Percentiles rank a stretch among this genome's conserved stretches.
Conservation (phyloP, 2,888 invertebrate species). For the Bedellia somnulentella region DNA sequence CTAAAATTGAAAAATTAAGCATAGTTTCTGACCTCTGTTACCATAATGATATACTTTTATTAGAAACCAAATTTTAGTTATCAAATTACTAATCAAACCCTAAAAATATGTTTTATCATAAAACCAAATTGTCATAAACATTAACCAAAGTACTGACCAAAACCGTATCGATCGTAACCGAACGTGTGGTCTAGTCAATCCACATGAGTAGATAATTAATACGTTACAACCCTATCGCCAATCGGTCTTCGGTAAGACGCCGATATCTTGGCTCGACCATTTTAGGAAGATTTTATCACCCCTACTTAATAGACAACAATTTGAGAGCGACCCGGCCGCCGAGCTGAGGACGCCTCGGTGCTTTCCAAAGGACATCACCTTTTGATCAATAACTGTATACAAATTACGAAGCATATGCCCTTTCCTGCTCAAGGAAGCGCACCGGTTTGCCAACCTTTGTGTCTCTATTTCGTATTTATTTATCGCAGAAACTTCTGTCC, state of each 20-base stretch:
- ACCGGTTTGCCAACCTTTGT: conserved; percentile 39
- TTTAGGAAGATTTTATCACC: conserved; percentile 49
- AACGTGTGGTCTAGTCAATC: conserved; percentile 5
- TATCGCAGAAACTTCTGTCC: conserved; percentile 10
- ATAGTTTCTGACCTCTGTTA: no score
- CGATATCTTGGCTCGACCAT: conserved; percentile 19
- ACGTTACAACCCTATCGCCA: conserved; percentile 27
- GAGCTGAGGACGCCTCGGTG: conserved; percentile 40
- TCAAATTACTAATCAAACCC: no score
- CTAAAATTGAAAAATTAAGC: no score
- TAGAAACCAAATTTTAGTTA: no score
- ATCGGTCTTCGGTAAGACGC: conserved; percentile 21
- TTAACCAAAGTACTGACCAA: no score
- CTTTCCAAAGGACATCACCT: conserved; percentile 51
- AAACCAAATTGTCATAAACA: no score
- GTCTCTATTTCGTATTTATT: conserved; percentile 18
- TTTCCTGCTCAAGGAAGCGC: conserved; percentile 44
- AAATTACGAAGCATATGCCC: conserved; percentile 57
- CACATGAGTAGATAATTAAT: conserved; percentile 21
- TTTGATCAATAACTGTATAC: conserved; percentile 62
- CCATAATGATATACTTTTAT: no score
- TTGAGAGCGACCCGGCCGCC: conserved; percentile 27
- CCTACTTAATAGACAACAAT: conserved; percentile 41
- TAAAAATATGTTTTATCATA: no score
- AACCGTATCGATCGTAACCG: no score